Evolutionary conservation across 2,797 vertebrate species (phyloP), one percentile per base, ranked within the genome.

Genomic region (Enteromius fasciolatus): DNA sequence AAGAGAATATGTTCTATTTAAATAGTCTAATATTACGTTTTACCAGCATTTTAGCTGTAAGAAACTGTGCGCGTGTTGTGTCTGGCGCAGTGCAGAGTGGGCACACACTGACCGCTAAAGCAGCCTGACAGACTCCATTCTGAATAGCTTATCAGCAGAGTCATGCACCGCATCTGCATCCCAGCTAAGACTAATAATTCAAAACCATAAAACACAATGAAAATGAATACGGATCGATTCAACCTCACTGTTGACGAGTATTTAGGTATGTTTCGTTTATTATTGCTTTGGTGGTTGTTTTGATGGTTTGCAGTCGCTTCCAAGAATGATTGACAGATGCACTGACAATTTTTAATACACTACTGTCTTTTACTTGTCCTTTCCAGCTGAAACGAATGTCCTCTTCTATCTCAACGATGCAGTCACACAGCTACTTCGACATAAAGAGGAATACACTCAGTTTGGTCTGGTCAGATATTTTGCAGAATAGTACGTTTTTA

Each of bases 391-490:
- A 90, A 96, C 93, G 78, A 94, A 95, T 83, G 96, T 98, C 86
- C 91, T 97, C 79, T 97, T 97, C 1, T 99, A 99, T 87, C 93
- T 99, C 91, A 97, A 96, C 80, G 98, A 99, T 89, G 97, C 97
- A 28, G 95, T 99, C 89, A 95, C 94, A 72, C 95, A 95, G 90
- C 90, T 95, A 82, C 88, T 99, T 87, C 97, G 98, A 80, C 97
- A 98, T 89, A 97, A 95, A 88, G 97, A 98, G 78, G 98, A 99
- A 84, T 94, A 97, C 90, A 95, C 92, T 68, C 97, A 97, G 87
- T 96, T 97, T 84, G 97, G 96, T 67, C 92, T 97, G 90, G 92
- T 94, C 87, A 96, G 96, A 77, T 99, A 98, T 93, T 97, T 99
- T 89, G 96, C 97, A 80, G 97, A 99, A 90, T 99, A 99, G 98